A percentile compares a stretch with the other conserved stretches of the same genome.
phyloP scores from a whole-genome alignment of 2,113 vertebrate genomes.

The Sinocyclocheilus grahami region DNA sequence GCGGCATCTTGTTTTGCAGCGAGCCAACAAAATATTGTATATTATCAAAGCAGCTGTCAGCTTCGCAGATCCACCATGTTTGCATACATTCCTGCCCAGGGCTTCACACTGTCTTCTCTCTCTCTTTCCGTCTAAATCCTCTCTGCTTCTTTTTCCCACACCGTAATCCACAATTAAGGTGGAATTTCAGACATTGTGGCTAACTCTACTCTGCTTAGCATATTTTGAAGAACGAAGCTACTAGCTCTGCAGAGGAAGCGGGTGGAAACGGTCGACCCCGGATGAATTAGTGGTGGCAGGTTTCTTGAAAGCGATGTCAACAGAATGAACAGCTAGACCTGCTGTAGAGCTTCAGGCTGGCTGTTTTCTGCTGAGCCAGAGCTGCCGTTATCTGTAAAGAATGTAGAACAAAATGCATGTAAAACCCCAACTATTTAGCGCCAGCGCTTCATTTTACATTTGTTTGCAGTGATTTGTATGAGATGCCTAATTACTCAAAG shows the following conservation, averaged over 20 bases:
- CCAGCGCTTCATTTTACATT: slow-evolving; percentile 48
- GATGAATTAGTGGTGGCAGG: slow-evolving; percentile 61
- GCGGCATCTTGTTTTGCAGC: slow-evolving; percentile 40
- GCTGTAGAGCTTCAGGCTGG: slow-evolving; percentile 57
- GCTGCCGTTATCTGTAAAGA: slow-evolving; percentile 50
- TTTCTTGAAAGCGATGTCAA: slow-evolving; percentile 66
- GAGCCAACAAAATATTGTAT: slow-evolving; percentile 35
- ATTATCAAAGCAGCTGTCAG: slow-evolving; percentile 56
- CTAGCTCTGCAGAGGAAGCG: slow-evolving; percentile 48
- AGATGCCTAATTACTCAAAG: slow-evolving; percentile 30
- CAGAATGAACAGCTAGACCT: slow-evolving; percentile 57
- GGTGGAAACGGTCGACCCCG: slow-evolving; percentile 53
- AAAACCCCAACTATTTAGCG: slow-evolving; percentile 54
- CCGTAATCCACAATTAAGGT: slow-evolving; percentile 54
- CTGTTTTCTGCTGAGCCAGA: slow-evolving; percentile 60
- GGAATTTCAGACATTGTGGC: slow-evolving; percentile 46
- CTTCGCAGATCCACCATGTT: slow-evolving; percentile 34
- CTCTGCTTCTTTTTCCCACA: slow-evolving; percentile 21
- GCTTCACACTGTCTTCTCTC: slow-evolving; percentile 26
- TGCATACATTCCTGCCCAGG: slow-evolving; percentile 43
- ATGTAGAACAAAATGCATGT: slow-evolving; percentile 45
- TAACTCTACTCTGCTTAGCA: slow-evolving; percentile 46
- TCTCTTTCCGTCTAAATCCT: slow-evolving; percentile 40
- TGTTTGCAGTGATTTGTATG: slow-evolving; percentile 38
- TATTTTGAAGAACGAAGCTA: slow-evolving; percentile 57